These are phyloP conservation scores for Caenorhabditis briggsae DNA, from an alignment of 1,140 invertebrate species.

Conservation along the genomic window DNA sequence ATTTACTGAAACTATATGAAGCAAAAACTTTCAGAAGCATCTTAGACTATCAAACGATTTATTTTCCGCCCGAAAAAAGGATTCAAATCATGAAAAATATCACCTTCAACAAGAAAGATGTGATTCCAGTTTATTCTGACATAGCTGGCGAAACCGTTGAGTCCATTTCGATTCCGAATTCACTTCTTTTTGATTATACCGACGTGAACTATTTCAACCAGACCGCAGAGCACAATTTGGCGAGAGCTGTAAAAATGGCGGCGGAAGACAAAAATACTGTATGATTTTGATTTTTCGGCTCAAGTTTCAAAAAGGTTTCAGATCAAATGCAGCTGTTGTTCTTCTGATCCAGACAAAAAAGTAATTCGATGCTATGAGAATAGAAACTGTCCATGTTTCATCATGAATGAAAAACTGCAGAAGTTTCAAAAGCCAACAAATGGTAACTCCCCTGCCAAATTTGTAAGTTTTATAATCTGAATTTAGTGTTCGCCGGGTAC, in stretches of 20 bases:
- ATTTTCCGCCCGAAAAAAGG: not conserved
- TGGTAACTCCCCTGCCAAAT: not conserved
- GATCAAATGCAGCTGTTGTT: not conserved
- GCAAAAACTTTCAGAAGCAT: no score
- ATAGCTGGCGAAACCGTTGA: not conserved
- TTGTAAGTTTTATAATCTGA: not conserved
- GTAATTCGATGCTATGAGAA: not conserved
- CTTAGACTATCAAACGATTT: not conserved
- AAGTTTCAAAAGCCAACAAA: not conserved
- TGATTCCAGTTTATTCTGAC: not conserved
- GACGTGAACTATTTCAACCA: not conserved
- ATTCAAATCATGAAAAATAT: not conserved
- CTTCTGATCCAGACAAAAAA: not conserved
- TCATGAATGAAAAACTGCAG: not conserved
- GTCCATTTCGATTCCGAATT: not conserved
- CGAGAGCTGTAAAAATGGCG: not conserved
- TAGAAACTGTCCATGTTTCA: not conserved
- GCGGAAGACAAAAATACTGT: not conserved
- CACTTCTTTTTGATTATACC: conserved; percentile 1
- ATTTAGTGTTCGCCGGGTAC: no score
- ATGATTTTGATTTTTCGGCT: not conserved
- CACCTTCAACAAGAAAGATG: not conserved
- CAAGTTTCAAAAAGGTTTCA: not conserved
- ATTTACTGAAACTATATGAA: no score
- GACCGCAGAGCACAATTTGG: not conserved